Conservation (phyloP, 2,888 invertebrate species). For the Idaea dimidiata region DNA sequence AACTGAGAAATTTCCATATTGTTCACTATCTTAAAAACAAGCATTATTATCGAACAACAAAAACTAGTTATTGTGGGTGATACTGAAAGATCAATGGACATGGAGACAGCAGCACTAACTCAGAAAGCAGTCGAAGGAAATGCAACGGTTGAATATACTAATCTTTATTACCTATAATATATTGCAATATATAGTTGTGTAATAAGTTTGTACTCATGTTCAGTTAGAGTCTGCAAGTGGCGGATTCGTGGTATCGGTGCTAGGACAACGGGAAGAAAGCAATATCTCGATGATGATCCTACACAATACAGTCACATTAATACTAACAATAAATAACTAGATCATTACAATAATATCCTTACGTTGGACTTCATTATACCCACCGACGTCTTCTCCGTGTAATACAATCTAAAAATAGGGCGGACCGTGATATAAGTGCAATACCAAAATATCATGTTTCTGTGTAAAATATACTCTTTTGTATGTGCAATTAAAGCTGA, state of each 20-base stretch:
- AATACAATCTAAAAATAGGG: conserved; percentile 72
- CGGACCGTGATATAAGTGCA: conserved; percentile 69
- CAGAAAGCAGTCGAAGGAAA: neutral
- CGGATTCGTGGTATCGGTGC: conserved; percentile 16
- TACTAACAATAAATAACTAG: conserved; percentile 16
- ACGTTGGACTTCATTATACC: conserved; percentile 35
- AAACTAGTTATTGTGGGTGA: too few species aligned
- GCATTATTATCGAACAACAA: too few species aligned
- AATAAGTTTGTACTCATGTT: neutral
- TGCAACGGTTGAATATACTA: neutral
- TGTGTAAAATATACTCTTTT: conserved; percentile 55
- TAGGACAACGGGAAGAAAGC: conserved; percentile 20
- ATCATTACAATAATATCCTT: conserved; percentile 27
- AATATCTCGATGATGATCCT: conserved; percentile 26
- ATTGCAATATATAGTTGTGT: neutral
- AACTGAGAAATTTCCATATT: too few species aligned
- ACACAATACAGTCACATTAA: conserved; percentile 22
- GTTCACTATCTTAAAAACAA: too few species aligned
- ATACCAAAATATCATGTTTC: conserved; percentile 65
- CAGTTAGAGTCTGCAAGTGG: neutral
- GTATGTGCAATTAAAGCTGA: conserved; percentile 65
- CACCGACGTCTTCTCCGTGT: conserved; percentile 38
- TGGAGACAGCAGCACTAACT: neutral
- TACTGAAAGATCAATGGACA: too few species aligned
- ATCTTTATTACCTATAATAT: too few species aligned